Base-by-base conservation (phyloP, 2,113 vertebrate genomes). In the Odobenus rosmarus region DNA sequence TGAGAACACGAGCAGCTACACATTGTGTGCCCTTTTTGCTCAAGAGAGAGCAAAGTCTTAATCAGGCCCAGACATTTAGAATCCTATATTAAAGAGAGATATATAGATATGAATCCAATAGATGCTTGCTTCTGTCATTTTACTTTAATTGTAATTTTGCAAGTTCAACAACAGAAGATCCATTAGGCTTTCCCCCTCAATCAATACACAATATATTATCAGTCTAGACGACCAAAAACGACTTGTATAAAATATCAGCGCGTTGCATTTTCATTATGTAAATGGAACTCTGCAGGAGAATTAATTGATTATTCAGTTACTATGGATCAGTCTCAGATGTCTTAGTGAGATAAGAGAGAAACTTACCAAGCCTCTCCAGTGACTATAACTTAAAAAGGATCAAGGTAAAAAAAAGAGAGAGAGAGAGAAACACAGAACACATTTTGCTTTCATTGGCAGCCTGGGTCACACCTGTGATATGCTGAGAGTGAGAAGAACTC, bases 291-390 rank as follows among this genome's bases (percentile, higher is more conserved):
- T 98, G 98, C 98, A 96, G 96, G 97, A 98, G 98, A 98, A 98
- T 98, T 98, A 99, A 99, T 99, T 98, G 99, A 99, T 98, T 99
- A 98, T 99, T 98, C 98, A 97, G 98, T 99, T 98, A 98, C 98
- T 98, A 90, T 96, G 98, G 98, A 96, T 98, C 98, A 96, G 96
- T 96, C 98, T 98, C 98, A 95, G 97, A 98, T 96, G 97, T 95
- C 97, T 98, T 97, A 96, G 98, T 96, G 98, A 98, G 98, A 98
- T 96, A 98, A 98, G 98, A 98, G 94, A 88, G 72, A 94, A 98
- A 96, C 93, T 80, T 97, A 97, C 97, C 97, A 97, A 97, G 96
- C 76, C 67, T 95, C 96, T 98, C 94, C 93, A 95, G 91, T 95
- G 96, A 95, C 90, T 96, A 67, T 80, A 97, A 42, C 97, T 85